Evolutionary conservation across 2,113 vertebrate genomes (phyloP).

Genomic region (Dryoscopus gambensis): DNA sequence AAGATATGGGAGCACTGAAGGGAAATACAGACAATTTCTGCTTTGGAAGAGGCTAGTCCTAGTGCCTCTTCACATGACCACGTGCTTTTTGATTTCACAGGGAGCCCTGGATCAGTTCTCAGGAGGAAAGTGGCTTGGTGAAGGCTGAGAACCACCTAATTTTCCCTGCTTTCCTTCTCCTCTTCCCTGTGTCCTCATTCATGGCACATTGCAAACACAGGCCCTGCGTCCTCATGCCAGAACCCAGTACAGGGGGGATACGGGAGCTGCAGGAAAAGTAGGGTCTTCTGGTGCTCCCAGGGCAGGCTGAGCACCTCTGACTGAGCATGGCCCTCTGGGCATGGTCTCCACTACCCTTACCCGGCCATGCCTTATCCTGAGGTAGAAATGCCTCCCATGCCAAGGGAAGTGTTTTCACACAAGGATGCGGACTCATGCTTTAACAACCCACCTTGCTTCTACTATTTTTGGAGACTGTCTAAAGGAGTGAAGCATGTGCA

Average conservation of each 20-base stretch:
- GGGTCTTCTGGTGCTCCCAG: neutral
- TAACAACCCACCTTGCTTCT: neutral
- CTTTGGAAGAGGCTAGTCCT: accelerated
- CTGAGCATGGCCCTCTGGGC: neutral
- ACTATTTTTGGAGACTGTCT: neutral
- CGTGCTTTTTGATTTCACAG: neutral
- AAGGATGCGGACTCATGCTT: neutral
- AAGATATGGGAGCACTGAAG: neutral
- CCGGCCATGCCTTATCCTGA: neutral
- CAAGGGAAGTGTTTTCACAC: neutral
- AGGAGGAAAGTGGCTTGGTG: neutral
- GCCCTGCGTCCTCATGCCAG: neutral
- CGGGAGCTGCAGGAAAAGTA: neutral
- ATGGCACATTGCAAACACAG: neutral
- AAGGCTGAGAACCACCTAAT: neutral
- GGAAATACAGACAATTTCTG: neutral
- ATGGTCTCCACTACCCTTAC: neutral
- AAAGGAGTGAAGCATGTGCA: neutral
- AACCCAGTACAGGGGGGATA: neutral
- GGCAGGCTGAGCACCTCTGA: neutral
- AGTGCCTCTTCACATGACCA: neutral
- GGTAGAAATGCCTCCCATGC: neutral
- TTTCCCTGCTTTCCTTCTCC: neutral
- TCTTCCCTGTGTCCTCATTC: neutral
- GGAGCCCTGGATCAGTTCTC: neutral